Conservation (phyloP, 2,797 vertebrate genomes). For the Pipistrellus kuhlii region DNA sequence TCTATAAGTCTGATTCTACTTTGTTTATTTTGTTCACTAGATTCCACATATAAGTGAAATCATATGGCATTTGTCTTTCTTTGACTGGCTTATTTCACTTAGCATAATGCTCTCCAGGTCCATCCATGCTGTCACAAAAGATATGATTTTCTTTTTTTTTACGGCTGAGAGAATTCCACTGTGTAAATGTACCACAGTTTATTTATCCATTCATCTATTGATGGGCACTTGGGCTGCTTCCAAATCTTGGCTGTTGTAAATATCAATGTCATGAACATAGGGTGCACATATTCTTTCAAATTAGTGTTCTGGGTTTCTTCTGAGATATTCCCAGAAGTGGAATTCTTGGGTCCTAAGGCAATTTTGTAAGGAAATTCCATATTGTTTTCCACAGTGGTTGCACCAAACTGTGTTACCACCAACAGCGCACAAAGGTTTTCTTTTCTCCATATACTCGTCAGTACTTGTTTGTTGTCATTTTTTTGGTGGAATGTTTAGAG, state of each 20-base stretch:
- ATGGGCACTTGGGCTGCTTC: not conserved
- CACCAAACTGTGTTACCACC: not conserved
- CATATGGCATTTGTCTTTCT: not conserved
- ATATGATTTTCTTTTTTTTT: not conserved
- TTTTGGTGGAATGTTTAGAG: not conserved
- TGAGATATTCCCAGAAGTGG: not conserved
- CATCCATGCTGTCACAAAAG: not conserved
- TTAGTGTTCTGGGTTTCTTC: not conserved
- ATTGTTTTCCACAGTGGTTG: not conserved
- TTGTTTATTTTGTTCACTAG: not conserved
- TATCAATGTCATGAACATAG: not conserved
- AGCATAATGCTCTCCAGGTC: not conserved
- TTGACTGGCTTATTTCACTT: not conserved
- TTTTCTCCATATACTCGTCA: not conserved
- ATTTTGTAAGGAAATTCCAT: not conserved
- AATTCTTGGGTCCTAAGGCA: not conserved
- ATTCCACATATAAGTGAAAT: not conserved
- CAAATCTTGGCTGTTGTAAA: not conserved
- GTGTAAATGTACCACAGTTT: not conserved
- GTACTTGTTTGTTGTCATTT: not conserved
- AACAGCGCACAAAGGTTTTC: not conserved
- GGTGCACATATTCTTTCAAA: not conserved
- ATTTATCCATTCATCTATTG: not conserved
- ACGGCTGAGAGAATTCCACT: not conserved
- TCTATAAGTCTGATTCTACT: not conserved